These are phyloP conservation scores for Condylura cristata DNA, from an alignment of 2,113 vertebrate species.

Conservation along the genomic window DNA sequence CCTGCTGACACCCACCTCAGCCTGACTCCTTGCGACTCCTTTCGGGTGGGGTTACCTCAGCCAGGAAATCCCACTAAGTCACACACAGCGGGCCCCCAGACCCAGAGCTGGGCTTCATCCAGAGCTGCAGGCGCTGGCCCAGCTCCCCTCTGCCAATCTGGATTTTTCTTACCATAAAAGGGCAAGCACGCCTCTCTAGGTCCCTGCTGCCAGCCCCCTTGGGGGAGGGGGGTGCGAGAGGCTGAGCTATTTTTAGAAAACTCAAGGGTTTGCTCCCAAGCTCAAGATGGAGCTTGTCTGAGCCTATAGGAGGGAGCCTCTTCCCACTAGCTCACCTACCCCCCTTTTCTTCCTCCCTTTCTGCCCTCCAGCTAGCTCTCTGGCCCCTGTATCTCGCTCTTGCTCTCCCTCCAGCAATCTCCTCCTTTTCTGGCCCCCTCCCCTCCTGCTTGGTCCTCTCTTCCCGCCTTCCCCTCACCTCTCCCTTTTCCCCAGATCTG, in stretches of 20 bases:
- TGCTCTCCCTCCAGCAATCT: background rate
- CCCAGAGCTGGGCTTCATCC: constrained; percentile 80
- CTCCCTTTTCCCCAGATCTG: background rate
- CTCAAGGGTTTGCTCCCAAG: constrained; percentile 83
- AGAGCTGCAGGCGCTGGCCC: constrained; percentile 76
- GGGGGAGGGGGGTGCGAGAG: no score
- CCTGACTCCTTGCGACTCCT: background rate
- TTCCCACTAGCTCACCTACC: background rate
- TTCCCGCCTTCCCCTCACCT: background rate
- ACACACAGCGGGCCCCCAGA: background rate
- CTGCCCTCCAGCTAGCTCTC: no score
- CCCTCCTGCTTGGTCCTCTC: background rate
- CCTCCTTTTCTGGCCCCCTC: background rate
- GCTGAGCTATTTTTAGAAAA: constrained; percentile 89
- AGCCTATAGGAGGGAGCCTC: background rate
- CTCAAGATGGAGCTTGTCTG: constrained; percentile 76
- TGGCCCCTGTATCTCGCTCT: background rate
- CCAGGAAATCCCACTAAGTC: constrained; percentile 23
- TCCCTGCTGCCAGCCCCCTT: constrained; percentile 75
- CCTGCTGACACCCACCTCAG: background rate
- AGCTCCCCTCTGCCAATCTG: constrained; percentile 79
- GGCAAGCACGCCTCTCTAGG: constrained; percentile 77
- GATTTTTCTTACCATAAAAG: constrained; percentile 90
- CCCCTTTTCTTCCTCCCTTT: background rate
- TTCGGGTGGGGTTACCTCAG: background rate